Conservation (phyloP, 2,888 invertebrate genomes). For the Adela reaumurella region DNA sequence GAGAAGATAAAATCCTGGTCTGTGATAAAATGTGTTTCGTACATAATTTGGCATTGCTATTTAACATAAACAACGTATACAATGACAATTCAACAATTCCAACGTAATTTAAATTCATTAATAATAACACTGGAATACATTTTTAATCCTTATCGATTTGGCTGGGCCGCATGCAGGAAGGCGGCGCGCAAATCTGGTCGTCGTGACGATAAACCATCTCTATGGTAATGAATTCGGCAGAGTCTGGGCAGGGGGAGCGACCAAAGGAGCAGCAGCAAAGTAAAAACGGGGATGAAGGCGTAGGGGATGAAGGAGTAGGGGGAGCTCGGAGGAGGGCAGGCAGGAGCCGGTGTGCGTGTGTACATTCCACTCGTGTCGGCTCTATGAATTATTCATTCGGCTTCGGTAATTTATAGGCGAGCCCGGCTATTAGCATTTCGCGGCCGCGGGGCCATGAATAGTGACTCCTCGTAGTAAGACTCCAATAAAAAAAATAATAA, state of each 20-base stretch:
- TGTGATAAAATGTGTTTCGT: too few relatives aligned
- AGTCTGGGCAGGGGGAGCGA: neutral
- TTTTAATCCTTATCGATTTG: too few relatives aligned
- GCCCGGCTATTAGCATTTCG: slow-evolving; percentile 7
- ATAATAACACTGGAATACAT: too few relatives aligned
- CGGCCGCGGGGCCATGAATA: slow-evolving; percentile 1
- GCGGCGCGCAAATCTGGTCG: neutral
- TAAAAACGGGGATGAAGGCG: too few relatives aligned
- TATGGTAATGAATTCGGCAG: slow-evolving; percentile 2
- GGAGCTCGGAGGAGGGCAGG: too few relatives aligned
- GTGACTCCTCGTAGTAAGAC: neutral
- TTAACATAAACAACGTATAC: too few relatives aligned
- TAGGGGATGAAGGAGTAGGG: too few relatives aligned
- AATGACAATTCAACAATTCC: too few relatives aligned
- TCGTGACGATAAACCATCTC: slow-evolving; percentile 1
- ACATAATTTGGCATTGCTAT: too few relatives aligned
- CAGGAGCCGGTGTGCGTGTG: slow-evolving; percentile 5
- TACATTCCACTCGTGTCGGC: slow-evolving; percentile 4
- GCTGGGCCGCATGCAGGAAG: neutral
- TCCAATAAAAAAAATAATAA: too few relatives aligned
- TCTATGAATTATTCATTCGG: slow-evolving; percentile 22
- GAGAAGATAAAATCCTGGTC: too few relatives aligned
- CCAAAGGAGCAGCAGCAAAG: neutral
- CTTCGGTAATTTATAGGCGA: slow-evolving; percentile 22
- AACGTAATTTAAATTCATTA: too few relatives aligned